A percentile compares a stretch with the other conserved stretches of the same genome.
Conservation (phyloP, 2,888 invertebrate species). For the Pharmacophagus antenor region DNA sequence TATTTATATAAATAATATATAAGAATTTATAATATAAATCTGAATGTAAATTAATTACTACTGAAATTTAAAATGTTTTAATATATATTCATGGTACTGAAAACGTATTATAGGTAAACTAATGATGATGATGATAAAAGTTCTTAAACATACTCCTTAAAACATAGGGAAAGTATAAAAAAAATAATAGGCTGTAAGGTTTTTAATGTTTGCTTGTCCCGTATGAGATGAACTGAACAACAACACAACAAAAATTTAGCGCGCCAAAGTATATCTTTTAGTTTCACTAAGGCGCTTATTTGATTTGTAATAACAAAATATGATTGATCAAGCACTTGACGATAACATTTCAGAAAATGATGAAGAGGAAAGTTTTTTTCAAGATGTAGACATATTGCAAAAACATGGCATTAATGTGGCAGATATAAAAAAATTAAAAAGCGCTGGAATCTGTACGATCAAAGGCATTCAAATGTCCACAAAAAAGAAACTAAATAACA, state of each 20-base stretch:
- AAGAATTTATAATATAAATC: too few relatives aligned
- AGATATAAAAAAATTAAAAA: conserved; percentile 89
- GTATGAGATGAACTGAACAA: too few relatives aligned
- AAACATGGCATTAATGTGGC: conserved; percentile 85
- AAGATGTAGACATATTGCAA: conserved; percentile 85
- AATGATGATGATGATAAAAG: too few relatives aligned
- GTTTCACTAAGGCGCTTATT: background rate
- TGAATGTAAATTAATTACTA: too few relatives aligned
- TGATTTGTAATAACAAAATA: conserved; percentile 6
- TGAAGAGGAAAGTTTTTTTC: conserved; percentile 85
- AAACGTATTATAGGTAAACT: too few relatives aligned
- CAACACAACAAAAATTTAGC: conserved; percentile 35
- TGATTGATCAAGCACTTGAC: conserved; percentile 68
- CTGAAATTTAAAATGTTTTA: too few relatives aligned
- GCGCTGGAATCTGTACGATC: conserved; percentile 88
- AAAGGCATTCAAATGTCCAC: conserved; percentile 91
- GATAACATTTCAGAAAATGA: conserved; percentile 76
- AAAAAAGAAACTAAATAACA: conserved; percentile 84
- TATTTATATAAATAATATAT: too few relatives aligned
- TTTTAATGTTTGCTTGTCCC: too few relatives aligned
- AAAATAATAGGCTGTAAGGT: too few relatives aligned
- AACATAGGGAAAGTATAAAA: too few relatives aligned
- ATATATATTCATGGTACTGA: too few relatives aligned
- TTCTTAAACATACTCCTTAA: too few relatives aligned
- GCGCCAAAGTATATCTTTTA: conserved; percentile 37